Percentiles rank a stretch among this genome's conserved stretches.
Conservation (phyloP, 2,113 vertebrate species). For the Ia io region DNA sequence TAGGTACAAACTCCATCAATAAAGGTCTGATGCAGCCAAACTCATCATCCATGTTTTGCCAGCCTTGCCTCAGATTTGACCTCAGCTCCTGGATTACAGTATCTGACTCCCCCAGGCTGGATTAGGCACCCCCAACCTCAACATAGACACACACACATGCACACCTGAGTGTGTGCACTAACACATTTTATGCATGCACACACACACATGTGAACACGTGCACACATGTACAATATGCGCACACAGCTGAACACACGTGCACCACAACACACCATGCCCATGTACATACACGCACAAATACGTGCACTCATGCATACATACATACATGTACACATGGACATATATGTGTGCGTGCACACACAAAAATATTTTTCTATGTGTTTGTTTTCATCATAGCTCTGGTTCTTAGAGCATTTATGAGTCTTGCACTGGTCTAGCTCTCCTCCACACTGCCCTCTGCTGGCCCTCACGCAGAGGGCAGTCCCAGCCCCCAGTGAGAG, state of each 20-base stretch:
- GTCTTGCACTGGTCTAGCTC: background rate
- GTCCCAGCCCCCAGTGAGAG: background rate
- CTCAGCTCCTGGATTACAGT: background rate
- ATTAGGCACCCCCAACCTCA: background rate
- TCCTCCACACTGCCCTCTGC: background rate
- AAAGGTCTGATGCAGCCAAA: background rate
- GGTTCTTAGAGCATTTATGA: background rate
- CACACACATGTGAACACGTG: too few relatives aligned
- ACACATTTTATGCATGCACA: too few relatives aligned
- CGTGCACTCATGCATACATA: rapidly evolving
- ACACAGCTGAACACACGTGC: background rate
- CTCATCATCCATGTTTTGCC: rapidly evolving
- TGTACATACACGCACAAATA: rapidly evolving
- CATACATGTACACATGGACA: rapidly evolving
- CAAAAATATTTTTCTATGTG: background rate
- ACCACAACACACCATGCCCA: background rate
- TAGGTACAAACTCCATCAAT: background rate
- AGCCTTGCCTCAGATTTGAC: background rate
- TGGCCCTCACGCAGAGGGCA: background rate
- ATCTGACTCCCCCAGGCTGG: background rate
- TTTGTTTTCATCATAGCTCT: background rate
- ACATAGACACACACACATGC: background rate
- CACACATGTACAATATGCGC: background rate
- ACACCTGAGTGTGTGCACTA: too few relatives aligned
- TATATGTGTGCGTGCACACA: too few relatives aligned